phyloP scores from a whole-genome alignment of 53 echinoderm and acorn worm genomes.

The Patiria pectinifera region DNA sequence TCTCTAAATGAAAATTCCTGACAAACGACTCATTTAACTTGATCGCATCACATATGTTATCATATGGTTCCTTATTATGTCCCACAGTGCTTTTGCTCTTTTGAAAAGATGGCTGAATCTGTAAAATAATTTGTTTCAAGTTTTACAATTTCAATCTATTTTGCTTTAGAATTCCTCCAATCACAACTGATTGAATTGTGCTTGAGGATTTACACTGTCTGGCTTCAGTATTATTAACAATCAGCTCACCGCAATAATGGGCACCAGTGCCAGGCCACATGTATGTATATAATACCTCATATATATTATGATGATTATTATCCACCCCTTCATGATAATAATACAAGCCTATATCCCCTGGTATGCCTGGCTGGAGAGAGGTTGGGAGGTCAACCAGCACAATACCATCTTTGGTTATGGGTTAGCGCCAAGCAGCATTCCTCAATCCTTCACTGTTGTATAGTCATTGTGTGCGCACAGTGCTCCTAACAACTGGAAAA shows the following conservation, averaged over 20 bases:
- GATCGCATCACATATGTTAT: too few relatives aligned
- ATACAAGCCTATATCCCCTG: conserved; percentile 13
- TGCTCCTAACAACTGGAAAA: conserved; percentile 6
- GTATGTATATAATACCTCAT: not conserved
- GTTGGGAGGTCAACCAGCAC: conserved; percentile 29
- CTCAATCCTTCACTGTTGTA: not conserved
- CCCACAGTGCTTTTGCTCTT: too few relatives aligned
- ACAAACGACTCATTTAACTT: too few relatives aligned
- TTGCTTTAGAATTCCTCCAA: too few relatives aligned
- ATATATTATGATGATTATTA: not conserved
- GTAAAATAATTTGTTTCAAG: too few relatives aligned
- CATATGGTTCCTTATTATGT: too few relatives aligned
- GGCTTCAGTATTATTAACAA: too few relatives aligned
- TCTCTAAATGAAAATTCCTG: too few relatives aligned
- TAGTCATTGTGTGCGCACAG: conserved; percentile 13
- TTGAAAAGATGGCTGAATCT: too few relatives aligned
- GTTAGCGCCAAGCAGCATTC: conserved; percentile 20
- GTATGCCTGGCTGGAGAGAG: conserved; percentile 60
- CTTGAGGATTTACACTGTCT: too few relatives aligned
- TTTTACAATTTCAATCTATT: too few relatives aligned
- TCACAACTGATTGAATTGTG: too few relatives aligned
- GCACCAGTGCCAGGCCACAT: not conserved
- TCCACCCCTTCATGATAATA: not conserved
- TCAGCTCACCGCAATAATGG: not conserved
- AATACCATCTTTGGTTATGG: conserved; percentile 66